Evolutionary conservation across 1,140 invertebrate genomes (phyloP).

Genomic region (Drosophila tani): DNA sequence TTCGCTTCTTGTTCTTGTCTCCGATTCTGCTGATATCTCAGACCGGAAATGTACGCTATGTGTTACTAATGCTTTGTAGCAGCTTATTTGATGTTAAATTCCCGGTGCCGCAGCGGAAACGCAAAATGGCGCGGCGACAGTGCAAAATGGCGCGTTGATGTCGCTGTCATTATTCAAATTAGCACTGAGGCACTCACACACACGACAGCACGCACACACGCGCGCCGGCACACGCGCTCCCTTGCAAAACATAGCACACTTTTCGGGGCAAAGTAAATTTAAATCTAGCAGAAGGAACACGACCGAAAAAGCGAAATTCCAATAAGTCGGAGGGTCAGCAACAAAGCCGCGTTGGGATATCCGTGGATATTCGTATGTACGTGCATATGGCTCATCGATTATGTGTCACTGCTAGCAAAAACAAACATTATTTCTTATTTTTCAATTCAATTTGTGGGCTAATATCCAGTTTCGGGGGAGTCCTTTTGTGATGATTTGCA

Average conservation of each 20-base stretch:
- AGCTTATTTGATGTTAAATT: constrained; percentile 55
- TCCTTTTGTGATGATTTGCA: constrained; percentile 5
- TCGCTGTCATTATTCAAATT: constrained; percentile 83
- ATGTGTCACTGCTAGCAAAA: constrained; percentile 20
- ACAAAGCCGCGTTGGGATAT: constrained; percentile 19
- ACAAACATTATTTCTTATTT: constrained; percentile 22
- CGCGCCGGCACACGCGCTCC: constrained; percentile 34
- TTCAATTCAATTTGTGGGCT: constrained; percentile 1
- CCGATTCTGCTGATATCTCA: constrained; percentile 6
- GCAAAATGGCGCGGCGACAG: constrained; percentile 57
- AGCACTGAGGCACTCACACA: constrained; percentile 65
- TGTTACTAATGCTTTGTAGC: constrained; percentile 7
- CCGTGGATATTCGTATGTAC: constrained; percentile 6
- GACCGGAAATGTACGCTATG: constrained; percentile 25
- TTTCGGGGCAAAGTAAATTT: constrained; percentile 45
- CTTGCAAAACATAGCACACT: constrained; percentile 59
- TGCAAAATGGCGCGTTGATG: constrained; percentile 78
- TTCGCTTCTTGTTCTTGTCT: constrained; percentile 33
- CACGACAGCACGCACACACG: constrained; percentile 54
- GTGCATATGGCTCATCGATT: constrained; percentile 32
- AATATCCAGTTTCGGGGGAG: constrained; percentile 1
- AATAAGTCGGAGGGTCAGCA: constrained; percentile 64
- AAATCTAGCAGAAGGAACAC: constrained; percentile 33
- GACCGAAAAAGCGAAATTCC: constrained; percentile 50
- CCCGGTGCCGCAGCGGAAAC: constrained; percentile 68